phyloP scores from a whole-genome alignment of 2,888 invertebrate genomes.

The Sinotaia quadrata region DNA sequence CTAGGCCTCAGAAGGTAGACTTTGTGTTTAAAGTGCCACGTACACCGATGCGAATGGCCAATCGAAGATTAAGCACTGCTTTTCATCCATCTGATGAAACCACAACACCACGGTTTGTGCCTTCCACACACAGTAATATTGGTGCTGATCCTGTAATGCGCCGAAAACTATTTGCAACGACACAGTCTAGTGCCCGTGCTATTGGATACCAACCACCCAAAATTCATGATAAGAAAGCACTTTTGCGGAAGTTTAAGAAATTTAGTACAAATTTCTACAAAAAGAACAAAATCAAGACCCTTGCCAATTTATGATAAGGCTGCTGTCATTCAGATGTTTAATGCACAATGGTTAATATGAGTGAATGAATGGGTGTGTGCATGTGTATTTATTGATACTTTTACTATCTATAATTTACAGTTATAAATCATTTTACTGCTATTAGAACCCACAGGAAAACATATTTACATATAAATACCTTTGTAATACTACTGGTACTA shows the following conservation, averaged over 20 bases:
- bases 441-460: too few species aligned
- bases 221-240: conserved; percentile 60
- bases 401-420: too few species aligned
- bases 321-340: conserved; percentile 22
- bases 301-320: conserved; percentile 53
- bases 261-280: conserved; percentile 60
- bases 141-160: conserved; percentile 37
- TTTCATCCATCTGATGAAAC: neutral
- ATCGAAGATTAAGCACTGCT: neutral
- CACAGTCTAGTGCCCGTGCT: conserved; percentile 19
- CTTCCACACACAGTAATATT: neutral
- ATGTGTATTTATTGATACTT: neutral
- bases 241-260: conserved; percentile 58
- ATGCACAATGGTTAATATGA: neutral
- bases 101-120: neutral
- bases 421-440: too few species aligned
- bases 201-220: conserved; percentile 34
- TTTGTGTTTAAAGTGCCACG: conserved; percentile 35
- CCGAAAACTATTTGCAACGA: conserved; percentile 49
- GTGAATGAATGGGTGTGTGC: conserved; percentile 12
- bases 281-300: conserved; percentile 55
- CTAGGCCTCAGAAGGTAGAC: conserved; percentile 31
- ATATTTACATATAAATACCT: too few species aligned
- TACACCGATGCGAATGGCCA: conserved; percentile 29
- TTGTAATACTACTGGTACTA: too few species aligned